These are phyloP conservation scores for Aphis gossypii DNA, from an alignment of 1,140 invertebrate genomes.

Conservation along the genomic window DNA sequence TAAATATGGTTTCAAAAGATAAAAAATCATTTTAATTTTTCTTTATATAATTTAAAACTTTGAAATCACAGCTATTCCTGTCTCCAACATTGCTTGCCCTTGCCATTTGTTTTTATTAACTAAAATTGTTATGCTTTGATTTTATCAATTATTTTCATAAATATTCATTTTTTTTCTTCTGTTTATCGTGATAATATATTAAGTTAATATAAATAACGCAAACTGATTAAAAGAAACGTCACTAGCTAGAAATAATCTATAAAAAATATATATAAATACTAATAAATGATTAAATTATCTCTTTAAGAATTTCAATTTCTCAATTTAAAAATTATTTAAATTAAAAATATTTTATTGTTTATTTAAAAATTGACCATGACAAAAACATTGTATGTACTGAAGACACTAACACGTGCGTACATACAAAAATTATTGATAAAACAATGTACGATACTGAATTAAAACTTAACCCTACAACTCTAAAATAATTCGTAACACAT, in stretches of 20 bases:
- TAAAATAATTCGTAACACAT: background rate
- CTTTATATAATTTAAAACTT: background rate
- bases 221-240: background rate
- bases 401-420: background rate
- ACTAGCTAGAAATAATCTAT: background rate
- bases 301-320: background rate
- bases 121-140: background rate
- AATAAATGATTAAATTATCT: background rate
- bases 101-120: background rate
- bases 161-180: background rate
- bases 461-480: conserved; percentile 5
- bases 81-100: background rate
- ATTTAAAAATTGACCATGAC: background rate
- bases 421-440: background rate
- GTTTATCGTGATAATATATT: background rate
- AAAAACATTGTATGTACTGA: background rate
- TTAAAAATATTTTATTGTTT: background rate
- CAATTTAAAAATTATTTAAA: background rate
- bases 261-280: background rate
- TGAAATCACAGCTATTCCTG: background rate
- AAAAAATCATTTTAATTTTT: background rate
- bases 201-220: background rate
- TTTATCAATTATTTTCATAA: background rate
- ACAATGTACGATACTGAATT: background rate
- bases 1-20: background rate